These are phyloP conservation scores for Passer montanus DNA, from an alignment of 2,113 vertebrate species.

Conservation along the genomic window DNA sequence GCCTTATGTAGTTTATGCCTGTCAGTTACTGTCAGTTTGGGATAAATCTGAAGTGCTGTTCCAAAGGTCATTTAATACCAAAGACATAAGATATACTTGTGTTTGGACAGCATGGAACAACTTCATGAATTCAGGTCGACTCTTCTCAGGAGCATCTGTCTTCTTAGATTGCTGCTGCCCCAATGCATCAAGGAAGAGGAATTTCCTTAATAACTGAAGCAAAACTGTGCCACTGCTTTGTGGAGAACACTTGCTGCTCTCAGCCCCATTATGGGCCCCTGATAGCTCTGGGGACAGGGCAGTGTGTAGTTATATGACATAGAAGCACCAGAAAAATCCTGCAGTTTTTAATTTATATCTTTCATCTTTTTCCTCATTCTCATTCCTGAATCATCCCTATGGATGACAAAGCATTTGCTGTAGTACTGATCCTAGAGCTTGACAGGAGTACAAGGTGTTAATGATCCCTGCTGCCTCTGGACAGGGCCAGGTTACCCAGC, in stretches of 20 bases:
- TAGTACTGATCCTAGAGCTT: not conserved
- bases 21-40: not conserved
- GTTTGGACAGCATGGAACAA: not conserved
- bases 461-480: not conserved
- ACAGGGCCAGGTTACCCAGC: not conserved
- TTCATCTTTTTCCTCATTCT: not conserved
- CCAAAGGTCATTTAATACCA: conserved; percentile 19
- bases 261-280: not conserved
- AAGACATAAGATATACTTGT: not conserved
- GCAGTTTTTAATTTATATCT: not conserved
- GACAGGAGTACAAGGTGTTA: not conserved
- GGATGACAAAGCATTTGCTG: not conserved
- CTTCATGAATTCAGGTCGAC: not conserved
- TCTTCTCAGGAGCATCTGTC: not conserved
- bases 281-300: not conserved
- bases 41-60: not conserved
- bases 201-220: conserved; percentile 7
- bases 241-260: not conserved
- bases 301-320: not conserved
- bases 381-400: not conserved
- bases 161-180: not conserved
- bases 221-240: not conserved
- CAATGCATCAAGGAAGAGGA: not conserved
- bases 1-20: not conserved
- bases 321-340: not conserved